A percentile compares a stretch with the other conserved stretches of the same genome.
phyloP scores from a whole-genome alignment of 2,113 vertebrate genomes.

The Menidia beryllina region DNA sequence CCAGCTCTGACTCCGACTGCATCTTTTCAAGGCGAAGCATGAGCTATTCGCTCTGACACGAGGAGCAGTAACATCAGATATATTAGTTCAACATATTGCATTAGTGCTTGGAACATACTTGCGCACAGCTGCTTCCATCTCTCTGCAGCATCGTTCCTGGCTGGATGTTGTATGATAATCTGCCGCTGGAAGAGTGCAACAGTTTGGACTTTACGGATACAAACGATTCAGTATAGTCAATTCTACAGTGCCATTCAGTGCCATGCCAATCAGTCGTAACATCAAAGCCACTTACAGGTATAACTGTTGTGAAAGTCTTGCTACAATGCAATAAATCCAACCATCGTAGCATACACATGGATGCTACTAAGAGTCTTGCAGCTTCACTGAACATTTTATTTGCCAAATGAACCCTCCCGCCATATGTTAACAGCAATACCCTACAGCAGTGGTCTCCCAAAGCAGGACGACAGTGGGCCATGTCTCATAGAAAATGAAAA shows the following conservation, averaged over 20 bases:
- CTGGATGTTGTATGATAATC: conserved; percentile 24
- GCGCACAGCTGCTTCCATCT: conserved; percentile 48
- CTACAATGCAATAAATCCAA: too few relatives aligned
- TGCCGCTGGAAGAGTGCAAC: background rate
- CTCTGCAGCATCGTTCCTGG: conserved; percentile 22
- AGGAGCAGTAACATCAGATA: conserved; percentile 47
- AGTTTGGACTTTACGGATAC: background rate
- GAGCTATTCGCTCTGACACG: conserved; percentile 55
- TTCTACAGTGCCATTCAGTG: conserved; percentile 4
- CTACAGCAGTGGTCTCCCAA: too few relatives aligned
- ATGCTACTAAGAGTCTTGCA: too few relatives aligned
- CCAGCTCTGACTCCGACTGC: conserved; percentile 18
- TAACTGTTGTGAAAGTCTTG: background rate
- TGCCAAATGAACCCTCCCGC: too few relatives aligned
- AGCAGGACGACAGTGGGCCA: too few relatives aligned
- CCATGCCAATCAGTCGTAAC: background rate
- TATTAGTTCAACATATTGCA: conserved; percentile 58
- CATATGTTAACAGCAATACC: too few relatives aligned
- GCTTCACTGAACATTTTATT: too few relatives aligned
- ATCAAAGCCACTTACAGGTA: background rate
- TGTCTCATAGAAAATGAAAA: too few relatives aligned
- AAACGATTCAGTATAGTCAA: background rate
- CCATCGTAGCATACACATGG: too few relatives aligned
- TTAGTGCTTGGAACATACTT: conserved; percentile 56
- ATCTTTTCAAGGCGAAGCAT: conserved; percentile 33